Conservation (phyloP, 2,797 vertebrate genomes). For the Sebastes oblongus region DNA sequence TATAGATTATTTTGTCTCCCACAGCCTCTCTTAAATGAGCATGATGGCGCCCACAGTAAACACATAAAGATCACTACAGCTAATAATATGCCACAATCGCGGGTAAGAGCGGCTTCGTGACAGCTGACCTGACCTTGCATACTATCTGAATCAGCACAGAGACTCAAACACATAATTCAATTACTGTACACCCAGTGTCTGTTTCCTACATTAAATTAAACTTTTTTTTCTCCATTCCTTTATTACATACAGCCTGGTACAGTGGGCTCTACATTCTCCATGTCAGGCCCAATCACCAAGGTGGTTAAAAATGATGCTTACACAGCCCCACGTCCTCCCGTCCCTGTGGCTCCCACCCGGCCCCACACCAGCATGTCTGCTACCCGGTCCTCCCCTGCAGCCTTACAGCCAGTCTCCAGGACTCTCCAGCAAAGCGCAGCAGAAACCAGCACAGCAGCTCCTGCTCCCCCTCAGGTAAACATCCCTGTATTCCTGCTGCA, state of each 20-base stretch:
- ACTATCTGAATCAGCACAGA: background rate
- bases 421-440: constrained; percentile 86
- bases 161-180: background rate
- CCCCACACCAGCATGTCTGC: constrained; percentile 57
- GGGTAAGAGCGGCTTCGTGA: constrained; percentile 63
- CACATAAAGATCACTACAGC: constrained; percentile 89
- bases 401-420: constrained; percentile 87
- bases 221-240: background rate
- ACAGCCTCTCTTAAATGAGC: constrained; percentile 74
- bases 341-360: constrained; percentile 73
- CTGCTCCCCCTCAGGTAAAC: constrained; percentile 67
- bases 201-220: background rate
- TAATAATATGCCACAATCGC: constrained; percentile 77
- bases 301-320: constrained; percentile 97
- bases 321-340: constrained; percentile 83
- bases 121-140: background rate
- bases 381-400: constrained; percentile 47
- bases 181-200: background rate
- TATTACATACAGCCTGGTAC: constrained; percentile 78
- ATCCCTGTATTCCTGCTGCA: no score
- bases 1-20: constrained; percentile 14
- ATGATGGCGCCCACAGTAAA: constrained; percentile 85
- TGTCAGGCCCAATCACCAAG: constrained; percentile 92
- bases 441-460: constrained; percentile 47
- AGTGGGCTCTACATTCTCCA: constrained; percentile 83